Conservation (phyloP, 2,797 vertebrate genomes). For the Schizothorax lantsangensis region DNA sequence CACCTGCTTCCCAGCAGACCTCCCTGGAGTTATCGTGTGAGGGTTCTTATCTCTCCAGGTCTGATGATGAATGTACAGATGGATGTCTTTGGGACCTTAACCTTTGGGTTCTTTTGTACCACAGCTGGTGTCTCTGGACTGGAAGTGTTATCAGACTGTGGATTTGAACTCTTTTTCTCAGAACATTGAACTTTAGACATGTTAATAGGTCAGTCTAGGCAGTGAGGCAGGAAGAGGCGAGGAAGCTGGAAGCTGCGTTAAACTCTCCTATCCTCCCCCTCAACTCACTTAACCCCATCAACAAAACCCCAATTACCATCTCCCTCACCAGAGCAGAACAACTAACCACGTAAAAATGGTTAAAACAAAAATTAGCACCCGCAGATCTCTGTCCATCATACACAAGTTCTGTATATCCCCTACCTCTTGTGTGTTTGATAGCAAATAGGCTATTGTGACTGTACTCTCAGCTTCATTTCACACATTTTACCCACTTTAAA, state of each 20-base stretch:
- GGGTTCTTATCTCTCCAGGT: slow-evolving; percentile 24
- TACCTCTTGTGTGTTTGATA: background rate
- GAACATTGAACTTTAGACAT: slow-evolving; percentile 32
- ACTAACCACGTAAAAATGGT: background rate
- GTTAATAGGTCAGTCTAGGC: too few species aligned
- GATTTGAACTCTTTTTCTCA: slow-evolving; percentile 24
- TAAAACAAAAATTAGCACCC: background rate
- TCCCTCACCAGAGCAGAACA: background rate
- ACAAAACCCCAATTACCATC: background rate
- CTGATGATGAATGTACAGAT: slow-evolving; percentile 23
- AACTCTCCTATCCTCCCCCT: too few species aligned
- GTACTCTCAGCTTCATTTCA: background rate
- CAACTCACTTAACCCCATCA: background rate
- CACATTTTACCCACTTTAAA: background rate
- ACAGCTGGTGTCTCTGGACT: slow-evolving; percentile 11
- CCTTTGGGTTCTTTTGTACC: background rate
- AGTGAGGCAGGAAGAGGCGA: too few species aligned
- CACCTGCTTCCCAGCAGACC: slow-evolving; percentile 7
- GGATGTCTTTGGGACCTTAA: slow-evolving; percentile 1
- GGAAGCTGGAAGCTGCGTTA: too few species aligned
- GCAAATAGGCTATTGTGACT: too few species aligned
- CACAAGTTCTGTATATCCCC: background rate
- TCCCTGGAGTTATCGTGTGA: background rate
- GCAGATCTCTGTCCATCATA: background rate
- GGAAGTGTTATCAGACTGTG: slow-evolving; percentile 4